Evolutionary conservation across 2,888 invertebrate genomes (phyloP).

Genomic region (Rhamnusium bicolor): DNA sequence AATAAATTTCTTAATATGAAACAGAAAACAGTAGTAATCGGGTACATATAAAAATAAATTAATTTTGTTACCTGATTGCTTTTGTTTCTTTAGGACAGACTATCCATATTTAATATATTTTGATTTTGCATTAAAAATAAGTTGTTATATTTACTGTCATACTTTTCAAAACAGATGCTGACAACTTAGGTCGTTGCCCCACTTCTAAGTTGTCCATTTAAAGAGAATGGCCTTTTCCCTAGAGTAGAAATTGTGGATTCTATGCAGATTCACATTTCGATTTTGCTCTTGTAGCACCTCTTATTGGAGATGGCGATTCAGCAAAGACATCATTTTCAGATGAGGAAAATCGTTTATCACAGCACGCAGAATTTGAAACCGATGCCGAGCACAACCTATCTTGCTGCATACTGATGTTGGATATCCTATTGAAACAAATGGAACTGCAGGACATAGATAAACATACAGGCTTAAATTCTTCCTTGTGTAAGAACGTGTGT

Average conservation of each 20-base stretch:
- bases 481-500: slow-evolving; percentile 82
- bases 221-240: slow-evolving; percentile 39
- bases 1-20: too few relatives aligned
- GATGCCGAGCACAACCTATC: slow-evolving; percentile 87
- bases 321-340: slow-evolving; percentile 80
- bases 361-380: slow-evolving; percentile 80
- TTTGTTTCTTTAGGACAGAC: too few relatives aligned
- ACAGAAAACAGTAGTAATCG: too few relatives aligned
- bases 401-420: slow-evolving; percentile 97
- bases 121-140: too few relatives aligned
- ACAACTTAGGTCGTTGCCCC: neutral
- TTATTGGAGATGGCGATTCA: slow-evolving; percentile 79
- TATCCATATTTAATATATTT: too few relatives aligned
- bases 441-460: slow-evolving; percentile 89
- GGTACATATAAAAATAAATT: too few relatives aligned
- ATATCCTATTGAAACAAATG: slow-evolving; percentile 95
- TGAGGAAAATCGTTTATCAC: slow-evolving; percentile 77
- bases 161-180: too few relatives aligned
- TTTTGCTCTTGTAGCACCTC: slow-evolving; percentile 73
- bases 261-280: slow-evolving; percentile 22
- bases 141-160: too few relatives aligned
- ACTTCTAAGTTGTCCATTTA: slow-evolving; percentile 24
- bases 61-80: too few relatives aligned
- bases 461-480: slow-evolving; percentile 85
- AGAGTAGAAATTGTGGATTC: slow-evolving; percentile 40